These are phyloP conservation scores for Rotaria macrura DNA, from an alignment of 2,888 invertebrate species.

Conservation along the genomic window DNA sequence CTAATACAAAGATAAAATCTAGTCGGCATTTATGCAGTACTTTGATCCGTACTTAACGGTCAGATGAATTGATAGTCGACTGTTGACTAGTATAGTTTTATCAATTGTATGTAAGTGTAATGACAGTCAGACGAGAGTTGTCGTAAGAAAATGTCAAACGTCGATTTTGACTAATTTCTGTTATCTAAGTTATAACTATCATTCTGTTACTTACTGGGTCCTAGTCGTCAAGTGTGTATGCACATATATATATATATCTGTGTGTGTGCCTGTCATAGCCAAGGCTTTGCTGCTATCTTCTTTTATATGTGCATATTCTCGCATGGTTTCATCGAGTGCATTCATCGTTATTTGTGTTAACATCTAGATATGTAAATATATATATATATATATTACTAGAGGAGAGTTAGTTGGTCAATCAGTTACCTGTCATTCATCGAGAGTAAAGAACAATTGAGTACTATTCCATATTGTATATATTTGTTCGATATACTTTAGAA, in stretches of 20 bases:
- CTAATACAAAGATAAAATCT: background rate
- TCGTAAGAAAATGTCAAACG: background rate
- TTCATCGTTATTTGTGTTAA: background rate
- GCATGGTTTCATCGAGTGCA: background rate
- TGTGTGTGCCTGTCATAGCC: background rate
- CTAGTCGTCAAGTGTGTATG: background rate
- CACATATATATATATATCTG: too few relatives aligned
- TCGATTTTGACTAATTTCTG: background rate
- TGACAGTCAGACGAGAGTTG: background rate
- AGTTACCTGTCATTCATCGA: background rate
- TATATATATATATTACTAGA: background rate
- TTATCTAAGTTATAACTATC: slow-evolving; percentile 15
- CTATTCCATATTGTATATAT: background rate
- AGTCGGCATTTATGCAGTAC: too few relatives aligned
- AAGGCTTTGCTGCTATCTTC: background rate
- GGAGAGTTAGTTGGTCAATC: background rate
- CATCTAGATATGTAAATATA: background rate
- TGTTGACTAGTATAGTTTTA: background rate
- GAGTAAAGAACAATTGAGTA: background rate
- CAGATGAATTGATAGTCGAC: background rate
- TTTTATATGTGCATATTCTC: background rate
- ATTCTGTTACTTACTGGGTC: background rate
- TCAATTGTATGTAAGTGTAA: background rate
- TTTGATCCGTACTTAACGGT: background rate
- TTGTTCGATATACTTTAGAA: background rate